Evolutionary conservation across 2,888 invertebrate species (phyloP).

Genomic region (Notocelia uddmanniana): DNA sequence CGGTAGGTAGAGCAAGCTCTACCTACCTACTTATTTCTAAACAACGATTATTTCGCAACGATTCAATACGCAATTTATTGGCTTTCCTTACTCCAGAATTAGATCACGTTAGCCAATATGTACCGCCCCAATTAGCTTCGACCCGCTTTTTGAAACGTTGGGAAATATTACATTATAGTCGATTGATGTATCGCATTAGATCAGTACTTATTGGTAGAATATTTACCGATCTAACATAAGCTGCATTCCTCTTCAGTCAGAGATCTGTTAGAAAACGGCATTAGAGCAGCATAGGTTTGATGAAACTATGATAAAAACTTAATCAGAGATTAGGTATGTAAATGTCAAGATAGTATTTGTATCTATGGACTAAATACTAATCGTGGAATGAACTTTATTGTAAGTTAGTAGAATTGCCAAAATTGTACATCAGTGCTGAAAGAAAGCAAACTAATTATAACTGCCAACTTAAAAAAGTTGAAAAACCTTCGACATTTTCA

Average conservation of each 20-base stretch:
- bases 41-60: constrained; percentile 38
- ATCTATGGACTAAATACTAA: too few species aligned
- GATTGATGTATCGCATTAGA: constrained; percentile 4
- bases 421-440: too few species aligned
- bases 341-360: too few species aligned
- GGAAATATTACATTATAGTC: constrained; percentile 21
- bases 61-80: constrained; percentile 40
- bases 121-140: constrained; percentile 28
- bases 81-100: constrained; percentile 37
- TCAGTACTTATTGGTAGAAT: background rate
- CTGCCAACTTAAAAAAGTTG: too few species aligned
- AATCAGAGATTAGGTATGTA: too few species aligned
- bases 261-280: background rate
- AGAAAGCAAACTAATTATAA: too few species aligned
- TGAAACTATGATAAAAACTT: too few species aligned
- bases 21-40: background rate
- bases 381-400: too few species aligned
- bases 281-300: too few species aligned
- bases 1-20: background rate
- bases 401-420: too few species aligned
- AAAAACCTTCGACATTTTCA: too few species aligned
- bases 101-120: constrained; percentile 40
- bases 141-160: constrained; percentile 40
- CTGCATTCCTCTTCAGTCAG: background rate
- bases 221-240: background rate